Base-by-base conservation (phyloP, 1,140 invertebrate genomes). In the Solen grandis region DNA sequence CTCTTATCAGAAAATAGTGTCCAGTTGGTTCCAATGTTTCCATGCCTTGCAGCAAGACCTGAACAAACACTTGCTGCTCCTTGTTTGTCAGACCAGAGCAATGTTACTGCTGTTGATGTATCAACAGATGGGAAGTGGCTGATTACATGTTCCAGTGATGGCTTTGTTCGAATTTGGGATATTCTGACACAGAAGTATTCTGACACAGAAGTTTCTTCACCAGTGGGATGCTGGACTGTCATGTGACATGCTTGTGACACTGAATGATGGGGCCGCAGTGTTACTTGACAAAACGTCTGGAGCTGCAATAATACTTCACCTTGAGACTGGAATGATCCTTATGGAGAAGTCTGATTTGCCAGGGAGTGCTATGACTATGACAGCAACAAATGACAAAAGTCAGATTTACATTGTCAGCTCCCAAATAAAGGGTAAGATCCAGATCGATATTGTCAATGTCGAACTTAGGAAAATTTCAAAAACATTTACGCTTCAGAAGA, bases 21-120 rank as follows among this genome's bases (percentile, higher is more conserved):
- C 3, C 25, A 85, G 8, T 73, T 90, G 19, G 83, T 88, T 54
- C 89, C 89, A 22, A 65, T 73, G 13, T 84, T 84, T 68, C 79
- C 87, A 25, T 88, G 87, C 75, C 46, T 88, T 29, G 86, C 87
- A 25, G 57, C 83, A 5, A 72, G 86, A 33, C n/a, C n/a, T n/a
- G n/a, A n/a, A n/a, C n/a, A n/a, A n/a, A n/a, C n/a, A n/a, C n/a
- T n/a, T n/a, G n/a, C 19, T 35, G 5, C 13, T 33, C 41, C 41
- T 31, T 33, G 66, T 8, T 46, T 88, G 25, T 19, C 82, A 8
- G 70, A 72, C 10, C 80, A 86, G 38, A 66, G 72, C 29, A 33
- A 85, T 22, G 63, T 84, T 25, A 78, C 60, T 22, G 59, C 79
- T 36, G 54, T 86, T 63, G 68, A 69, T 46, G 22, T 83, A 22